Conservation (phyloP, 2,797 vertebrate species). For the Etheostoma nigrum region DNA sequence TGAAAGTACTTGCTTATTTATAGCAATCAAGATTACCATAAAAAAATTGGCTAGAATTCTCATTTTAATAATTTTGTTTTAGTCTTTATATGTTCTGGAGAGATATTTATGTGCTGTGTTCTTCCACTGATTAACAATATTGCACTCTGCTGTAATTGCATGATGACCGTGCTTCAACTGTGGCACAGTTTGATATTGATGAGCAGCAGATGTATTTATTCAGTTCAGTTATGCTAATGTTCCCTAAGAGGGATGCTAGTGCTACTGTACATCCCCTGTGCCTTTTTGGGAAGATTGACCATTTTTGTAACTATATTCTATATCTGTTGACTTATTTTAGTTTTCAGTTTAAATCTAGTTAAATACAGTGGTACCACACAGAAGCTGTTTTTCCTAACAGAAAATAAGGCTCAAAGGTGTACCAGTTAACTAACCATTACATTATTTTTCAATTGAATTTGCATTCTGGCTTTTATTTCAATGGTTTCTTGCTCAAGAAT, state of each 20-base stretch:
- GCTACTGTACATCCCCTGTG: slow-evolving; percentile 69
- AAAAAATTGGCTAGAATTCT: too few species aligned
- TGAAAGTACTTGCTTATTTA: too few species aligned
- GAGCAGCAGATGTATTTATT: slow-evolving; percentile 84
- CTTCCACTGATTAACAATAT: slow-evolving; percentile 70
- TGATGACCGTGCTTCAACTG: slow-evolving; percentile 67
- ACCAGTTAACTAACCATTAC: slow-evolving; percentile 68
- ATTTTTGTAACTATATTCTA: slow-evolving; percentile 59
- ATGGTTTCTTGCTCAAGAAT: neutral
- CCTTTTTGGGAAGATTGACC: slow-evolving; percentile 75
- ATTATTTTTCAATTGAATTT: slow-evolving; percentile 62
- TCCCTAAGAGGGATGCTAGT: slow-evolving; percentile 61
- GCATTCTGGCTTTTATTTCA: slow-evolving; percentile 52
- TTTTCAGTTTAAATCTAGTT: slow-evolving; percentile 58
- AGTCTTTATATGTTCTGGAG: slow-evolving; percentile 71
- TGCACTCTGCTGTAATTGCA: slow-evolving; percentile 76
- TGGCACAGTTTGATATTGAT: slow-evolving; percentile 72
- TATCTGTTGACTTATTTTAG: slow-evolving; percentile 50
- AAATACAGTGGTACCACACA: slow-evolving; percentile 63
- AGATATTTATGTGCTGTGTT: slow-evolving; percentile 76
- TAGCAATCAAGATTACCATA: too few species aligned
- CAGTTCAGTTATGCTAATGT: slow-evolving; percentile 79
- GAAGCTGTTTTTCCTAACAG: slow-evolving; percentile 56
- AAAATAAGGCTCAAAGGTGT: slow-evolving; percentile 62
- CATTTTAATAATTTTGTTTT: slow-evolving; percentile 54